Conservation (phyloP, 2,888 invertebrate species). For the Plusia festucae region DNA sequence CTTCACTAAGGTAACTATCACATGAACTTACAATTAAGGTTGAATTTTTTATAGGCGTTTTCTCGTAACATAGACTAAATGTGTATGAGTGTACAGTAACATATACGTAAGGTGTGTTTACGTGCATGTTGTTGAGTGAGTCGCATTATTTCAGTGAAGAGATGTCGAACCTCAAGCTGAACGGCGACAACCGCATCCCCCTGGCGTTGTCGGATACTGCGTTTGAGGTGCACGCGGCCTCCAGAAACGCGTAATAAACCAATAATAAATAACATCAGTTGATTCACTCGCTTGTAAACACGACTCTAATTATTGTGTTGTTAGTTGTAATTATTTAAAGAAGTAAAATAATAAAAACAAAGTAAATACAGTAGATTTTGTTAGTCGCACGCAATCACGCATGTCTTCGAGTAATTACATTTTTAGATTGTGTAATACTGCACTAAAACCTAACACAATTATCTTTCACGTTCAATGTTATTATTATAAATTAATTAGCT, state of each 20-base stretch:
- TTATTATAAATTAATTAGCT: slow-evolving; percentile 13
- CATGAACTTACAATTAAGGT: background rate
- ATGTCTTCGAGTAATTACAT: slow-evolving; percentile 41
- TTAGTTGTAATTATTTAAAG: slow-evolving; percentile 25
- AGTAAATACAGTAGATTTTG: slow-evolving; percentile 32
- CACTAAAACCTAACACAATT: slow-evolving; percentile 27
- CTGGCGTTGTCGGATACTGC: slow-evolving; percentile 87
- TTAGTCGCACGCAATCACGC: slow-evolving; percentile 50
- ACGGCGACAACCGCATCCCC: slow-evolving; percentile 86
- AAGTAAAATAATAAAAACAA: slow-evolving; percentile 17
- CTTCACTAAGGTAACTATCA: slow-evolving; percentile 87
- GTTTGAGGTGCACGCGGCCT: slow-evolving; percentile 87
- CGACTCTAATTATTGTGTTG: slow-evolving; percentile 48
- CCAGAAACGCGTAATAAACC: slow-evolving; percentile 86
- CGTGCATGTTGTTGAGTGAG: slow-evolving; percentile 57
- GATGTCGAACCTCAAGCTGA: slow-evolving; percentile 87
- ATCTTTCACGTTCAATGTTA: slow-evolving; percentile 23
- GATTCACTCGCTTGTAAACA: slow-evolving; percentile 69
- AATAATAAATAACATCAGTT: slow-evolving; percentile 62
- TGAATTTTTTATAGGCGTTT: slow-evolving; percentile 12
- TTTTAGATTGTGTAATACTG: slow-evolving; percentile 38
- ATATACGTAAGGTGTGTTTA: slow-evolving; percentile 19
- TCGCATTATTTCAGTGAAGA: slow-evolving; percentile 85
- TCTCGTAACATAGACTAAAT: slow-evolving; percentile 16
- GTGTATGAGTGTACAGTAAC: slow-evolving; percentile 20